These are phyloP conservation scores for Venustoraphidia nigricollis DNA, from an alignment of 2,888 invertebrate genomes.

Conservation along the genomic window DNA sequence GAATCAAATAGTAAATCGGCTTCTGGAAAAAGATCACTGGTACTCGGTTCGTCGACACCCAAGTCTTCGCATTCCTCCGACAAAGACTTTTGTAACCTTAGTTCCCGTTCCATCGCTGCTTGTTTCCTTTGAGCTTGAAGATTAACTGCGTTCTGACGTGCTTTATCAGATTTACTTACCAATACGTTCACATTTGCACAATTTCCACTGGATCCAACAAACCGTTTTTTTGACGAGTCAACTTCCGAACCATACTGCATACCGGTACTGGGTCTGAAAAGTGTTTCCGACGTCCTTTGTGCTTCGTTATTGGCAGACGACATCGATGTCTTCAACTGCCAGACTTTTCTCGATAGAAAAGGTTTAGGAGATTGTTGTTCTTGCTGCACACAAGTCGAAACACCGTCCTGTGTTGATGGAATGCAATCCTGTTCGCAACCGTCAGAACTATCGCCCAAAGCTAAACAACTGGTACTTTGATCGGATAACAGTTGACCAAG, in stretches of 20 bases:
- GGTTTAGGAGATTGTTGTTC: no score
- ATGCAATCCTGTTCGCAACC: no score
- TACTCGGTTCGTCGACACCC: slow-evolving; percentile 66
- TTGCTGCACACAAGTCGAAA: no score
- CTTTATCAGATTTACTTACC: neutral
- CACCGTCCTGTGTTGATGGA: no score
- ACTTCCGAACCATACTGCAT: neutral
- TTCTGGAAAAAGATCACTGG: slow-evolving; percentile 63
- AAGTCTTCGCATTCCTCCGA: slow-evolving; percentile 67
- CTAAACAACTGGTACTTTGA: no score
- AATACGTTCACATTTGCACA: no score
- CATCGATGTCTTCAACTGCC: neutral
- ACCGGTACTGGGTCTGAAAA: slow-evolving; percentile 1
- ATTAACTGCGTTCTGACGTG: neutral
- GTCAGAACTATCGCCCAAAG: no score
- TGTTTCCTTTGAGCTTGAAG: slow-evolving; percentile 26
- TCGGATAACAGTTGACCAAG: slow-evolving; percentile 11
- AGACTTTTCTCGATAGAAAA: no score
- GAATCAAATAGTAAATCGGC: slow-evolving; percentile 59
- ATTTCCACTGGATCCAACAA: neutral
- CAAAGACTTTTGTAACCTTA: slow-evolving; percentile 49
- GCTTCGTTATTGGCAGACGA: neutral
- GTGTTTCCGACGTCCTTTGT: neutral
- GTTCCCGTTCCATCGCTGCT: slow-evolving; percentile 36
- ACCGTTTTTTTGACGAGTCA: neutral